Evolutionary conservation across 2,888 invertebrate genomes (phyloP), one percentile per base, ranked within the genome.

Genomic region (Lacanobia wlatinum): DNA sequence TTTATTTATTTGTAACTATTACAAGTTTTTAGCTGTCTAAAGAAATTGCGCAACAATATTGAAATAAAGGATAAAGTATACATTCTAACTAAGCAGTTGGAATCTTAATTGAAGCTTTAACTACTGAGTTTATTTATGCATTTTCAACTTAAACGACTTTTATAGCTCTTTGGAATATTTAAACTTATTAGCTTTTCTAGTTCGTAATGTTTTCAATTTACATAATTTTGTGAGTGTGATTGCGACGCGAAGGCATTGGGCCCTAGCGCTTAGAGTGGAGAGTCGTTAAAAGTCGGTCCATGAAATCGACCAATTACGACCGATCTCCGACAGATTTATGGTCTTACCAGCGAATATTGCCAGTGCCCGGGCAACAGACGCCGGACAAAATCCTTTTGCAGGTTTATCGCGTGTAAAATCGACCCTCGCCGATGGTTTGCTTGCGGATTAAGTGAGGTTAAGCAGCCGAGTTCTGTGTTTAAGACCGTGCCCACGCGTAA

Each of bases 351-450:
- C 59, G 38, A 69, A 78, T 81, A 70, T 76, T 81, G 74, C 72
- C 64, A 63, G 63, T 73, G 70, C 75, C 70, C 62, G 73, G 81
- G 78, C 82, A 85, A 86, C 87, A 83, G 85, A 84, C 85, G 83
- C 87, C 86, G 87, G 84, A 87, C 87, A 84, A 89, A 90, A 90
- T 90, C 90, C 90, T 88, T 91, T 90, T 89, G 87, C 87, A 88
- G 88, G 90, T 91, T 92, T 92, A 92, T 92, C 92, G 92, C 90
- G 90, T 91, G 92, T 92, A 89, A 92, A 92, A 91, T 92, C 90
- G 87, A 89, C 89, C 90, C 89, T 86, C 84, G 80, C 83, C 87
- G 79, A 89, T 89, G 89, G 89, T 90, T 90, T 91, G 89, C 89
- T 89, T 87, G 82, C 84, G 89, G 90, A 91, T 91, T 92, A 92